Evolutionary conservation across 2,797 vertebrate genomes (phyloP), one percentile per base, ranked within the genome.

Genomic region (Anniella stebbinsi): DNA sequence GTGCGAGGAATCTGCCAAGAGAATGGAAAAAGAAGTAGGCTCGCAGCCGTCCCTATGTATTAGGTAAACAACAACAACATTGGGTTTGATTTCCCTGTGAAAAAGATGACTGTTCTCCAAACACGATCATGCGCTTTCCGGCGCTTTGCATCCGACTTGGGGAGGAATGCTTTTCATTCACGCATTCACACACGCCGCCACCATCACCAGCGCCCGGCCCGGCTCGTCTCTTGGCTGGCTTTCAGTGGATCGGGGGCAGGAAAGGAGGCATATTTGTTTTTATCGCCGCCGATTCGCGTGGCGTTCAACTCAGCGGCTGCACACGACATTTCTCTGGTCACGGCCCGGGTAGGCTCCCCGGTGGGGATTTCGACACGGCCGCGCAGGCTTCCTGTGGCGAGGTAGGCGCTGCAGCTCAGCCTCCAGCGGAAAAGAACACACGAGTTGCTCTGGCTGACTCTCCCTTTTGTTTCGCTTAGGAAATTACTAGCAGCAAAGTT

Each of bases 371-470:
- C 66, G n/a, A n/a, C 10, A 36, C 80, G 70, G 54, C 18, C 87
- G 54, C 57, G 54, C 86, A 13, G 60, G 66, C 75, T 85, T 85
- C 88, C 82, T 85, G 73, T 60, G 41, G 60, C 23, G 73, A 54
- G 36, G 75, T 33, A 18, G 80, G 72, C 13, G 25, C 72, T 67
- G 72, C 72, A 8, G 76, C n/a, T 84, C 81, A 30, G 41, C 60
- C 72, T 76, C 45, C 23, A 8, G 69, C 63, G 82, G 75, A 85
- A 80, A 85, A 63, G 25, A 69, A 57, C 4, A 9, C 45, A 10
- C 10, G 51, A 63, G 36, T 82, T 3, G 54, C 77, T 81, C 18
- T 3, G 41, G 36, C 51, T 78, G 72, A 69, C 66, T 86, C 84
- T 72, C 84, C 76, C 77, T 66, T 86, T 75, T 81, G 33, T 86